These are phyloP conservation scores for Henricia sp. DNA, from an alignment of 53 echinoderm and acorn worm species.

Conservation along the genomic window DNA sequence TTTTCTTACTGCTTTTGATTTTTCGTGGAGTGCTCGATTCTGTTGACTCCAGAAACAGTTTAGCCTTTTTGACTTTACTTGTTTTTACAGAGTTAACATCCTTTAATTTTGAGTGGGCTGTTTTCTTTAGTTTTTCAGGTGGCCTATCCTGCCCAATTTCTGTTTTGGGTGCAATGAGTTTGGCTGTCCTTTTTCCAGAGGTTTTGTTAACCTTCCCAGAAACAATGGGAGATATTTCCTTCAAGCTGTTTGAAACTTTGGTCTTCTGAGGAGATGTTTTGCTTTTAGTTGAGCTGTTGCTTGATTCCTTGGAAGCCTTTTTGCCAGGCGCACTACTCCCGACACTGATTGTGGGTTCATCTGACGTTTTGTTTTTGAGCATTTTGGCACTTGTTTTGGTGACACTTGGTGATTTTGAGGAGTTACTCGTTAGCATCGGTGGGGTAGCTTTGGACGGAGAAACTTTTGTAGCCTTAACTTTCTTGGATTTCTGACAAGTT, in stretches of 20 bases:
- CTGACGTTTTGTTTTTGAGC: constrained; percentile 38
- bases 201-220: constrained; percentile 60
- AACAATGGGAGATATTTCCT: constrained; percentile 14
- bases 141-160: constrained; percentile 12
- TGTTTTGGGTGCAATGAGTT: constrained; percentile 44
- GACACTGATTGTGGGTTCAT: neutral
- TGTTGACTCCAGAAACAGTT: constrained; percentile 29
- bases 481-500: constrained; percentile 78
- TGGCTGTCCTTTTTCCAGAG: constrained; percentile 45
- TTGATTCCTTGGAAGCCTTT: neutral
- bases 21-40: constrained; percentile 41
- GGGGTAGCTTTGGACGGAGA: constrained; percentile 35
- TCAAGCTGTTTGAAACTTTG: constrained; percentile 1
- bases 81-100: constrained; percentile 22
- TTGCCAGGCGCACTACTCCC: neutral
- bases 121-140: constrained; percentile 24
- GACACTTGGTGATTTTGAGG: constrained; percentile 36
- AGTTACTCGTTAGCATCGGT: constrained; percentile 15
- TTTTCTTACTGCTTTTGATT: constrained; percentile 54
- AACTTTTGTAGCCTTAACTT: constrained; percentile 60
- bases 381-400: constrained; percentile 30
- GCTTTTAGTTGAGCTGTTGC: constrained; percentile 27
- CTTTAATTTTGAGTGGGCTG: constrained; percentile 68
- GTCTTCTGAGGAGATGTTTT: constrained; percentile 14
- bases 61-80: constrained; percentile 68